Base-by-base conservation (phyloP, 2,888 invertebrate genomes). In the Lampropteryx suffumata region DNA sequence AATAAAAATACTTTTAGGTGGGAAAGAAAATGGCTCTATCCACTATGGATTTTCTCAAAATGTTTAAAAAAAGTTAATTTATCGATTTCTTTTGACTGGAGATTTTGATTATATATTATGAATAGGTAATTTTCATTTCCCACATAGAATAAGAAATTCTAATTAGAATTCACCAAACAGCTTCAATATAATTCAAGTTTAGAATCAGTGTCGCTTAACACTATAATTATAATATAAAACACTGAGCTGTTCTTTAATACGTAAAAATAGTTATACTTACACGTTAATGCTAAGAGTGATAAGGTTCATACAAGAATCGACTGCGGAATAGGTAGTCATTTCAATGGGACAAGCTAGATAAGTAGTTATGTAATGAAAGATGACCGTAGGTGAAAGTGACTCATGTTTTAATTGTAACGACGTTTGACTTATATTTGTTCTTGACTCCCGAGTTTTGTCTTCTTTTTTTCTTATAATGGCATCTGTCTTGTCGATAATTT, bases 181-280 rank as follows among this genome's bases (percentile, higher is more conserved):
- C 87, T 88, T 88, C 65, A 81, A 84, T 83, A 77, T 83, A 84
- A 75, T 81, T 81, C 79, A 82, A 79, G 76, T 80, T 82, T 84
- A 84, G 82, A 69, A 78, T 88, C 86, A 78, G 84, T 88, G 89
- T 89, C 69, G 88, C 89, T 89, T 89, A 73, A 79, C 79, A 82
- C 76, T 71, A 69, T 72, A 75, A 79, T 72, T 69, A 68, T 73
- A 67, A 32, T 74, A 74, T 63, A 67, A 71, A 72, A 82, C 85
- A 88, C 84, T 76, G 84, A 84, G 84, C 84, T 84, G 81, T 87
- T 87, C 79, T 78, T 71, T 76, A 72, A 88, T 88, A 89, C 89
- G 88, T 89, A 88, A 87, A 72, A 61, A 82, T 85, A 86, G 84
- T 84, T 84, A 77, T 77, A 85, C n/a, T n/a, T 75, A 86, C 86